Evolutionary conservation across 2,888 invertebrate genomes (phyloP), one percentile per base, ranked within the genome.

Genomic region (Agrochola lota): DNA sequence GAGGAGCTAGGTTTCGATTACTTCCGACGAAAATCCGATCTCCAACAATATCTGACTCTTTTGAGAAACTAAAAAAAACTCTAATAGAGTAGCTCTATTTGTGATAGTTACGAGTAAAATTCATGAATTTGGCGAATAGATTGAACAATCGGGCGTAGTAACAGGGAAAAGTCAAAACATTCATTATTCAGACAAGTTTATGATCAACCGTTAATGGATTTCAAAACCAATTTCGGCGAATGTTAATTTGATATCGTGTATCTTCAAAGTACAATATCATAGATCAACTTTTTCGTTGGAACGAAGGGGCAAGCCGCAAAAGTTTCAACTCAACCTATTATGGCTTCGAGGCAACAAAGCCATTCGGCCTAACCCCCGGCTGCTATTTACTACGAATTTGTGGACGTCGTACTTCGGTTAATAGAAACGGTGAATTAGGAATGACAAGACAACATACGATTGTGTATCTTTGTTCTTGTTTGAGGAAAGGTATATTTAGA

Each of bases 261-360:
- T 77, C 74, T 73, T 80, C 70, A 35, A 85, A 85, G 78, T 75
- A 85, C 62, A 70, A 77, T 77, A 87, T 84, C 77, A 80, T 87
- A 83, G 76, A 83, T 88, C 79, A 83, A 88, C 78, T 87, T 88
- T 83, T 81, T 74, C 66, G 63, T 78, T 35, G 73, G 78, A 69
- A 70, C 77, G 75, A 71, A 74, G 80, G 81, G 85, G 70, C 77
- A 81, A 72, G 70, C 85, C 85, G 83, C 85, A 87, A 90, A 89
- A 88, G 85, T 90, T 89, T 85, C 79, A 84, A 85, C 89, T 87
- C 87, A 81, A 86, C 83, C 86, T 90, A 88, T 88, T 85, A 88
- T 74, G 76, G 78, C 86, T 85, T 83, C 81, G 68, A 86, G 90
- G 84, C 70, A 86, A 88, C 86, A 85, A 90, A 88, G 86, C 86